These are phyloP conservation scores for Drosophila bocki DNA, from an alignment of 1,140 invertebrate species.

Conservation along the genomic window DNA sequence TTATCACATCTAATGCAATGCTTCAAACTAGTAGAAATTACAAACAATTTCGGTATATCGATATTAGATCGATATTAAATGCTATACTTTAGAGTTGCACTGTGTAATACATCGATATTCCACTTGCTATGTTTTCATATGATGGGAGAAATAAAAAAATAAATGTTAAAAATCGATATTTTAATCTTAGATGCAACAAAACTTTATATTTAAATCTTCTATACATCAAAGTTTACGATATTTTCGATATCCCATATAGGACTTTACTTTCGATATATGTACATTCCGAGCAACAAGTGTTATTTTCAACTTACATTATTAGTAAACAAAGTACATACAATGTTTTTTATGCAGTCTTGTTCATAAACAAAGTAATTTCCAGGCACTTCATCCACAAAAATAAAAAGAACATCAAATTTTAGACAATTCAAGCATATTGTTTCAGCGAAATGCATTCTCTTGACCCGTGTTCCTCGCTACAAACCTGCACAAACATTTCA, in stretches of 20 bases:
- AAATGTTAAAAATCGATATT: background rate
- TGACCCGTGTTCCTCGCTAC: background rate
- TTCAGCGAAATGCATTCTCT: conserved; percentile 20
- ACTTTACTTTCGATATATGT: background rate
- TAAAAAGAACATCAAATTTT: conserved; percentile 15
- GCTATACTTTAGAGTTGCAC: too few species aligned
- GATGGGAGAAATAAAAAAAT: too few species aligned
- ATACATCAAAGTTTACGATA: too few species aligned
- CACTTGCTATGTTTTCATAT: too few species aligned
- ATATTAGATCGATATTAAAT: too few species aligned
- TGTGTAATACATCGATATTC: too few species aligned
- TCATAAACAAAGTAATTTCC: background rate
- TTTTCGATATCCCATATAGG: too few species aligned
- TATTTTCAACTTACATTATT: background rate
- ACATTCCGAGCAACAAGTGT: background rate
- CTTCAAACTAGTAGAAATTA: too few species aligned
- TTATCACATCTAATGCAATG: background rate
- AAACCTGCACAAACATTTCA: conserved; percentile 54
- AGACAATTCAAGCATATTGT: conserved; percentile 9
- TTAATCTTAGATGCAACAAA: too few species aligned
- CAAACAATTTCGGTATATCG: too few species aligned
- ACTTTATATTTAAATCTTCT: too few species aligned
- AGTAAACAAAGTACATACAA: background rate
- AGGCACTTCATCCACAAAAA: background rate
- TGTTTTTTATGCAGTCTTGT: background rate